Percentiles rank a stretch among this genome's conserved stretches.
These are phyloP conservation scores for Eublepharis macularius DNA, from an alignment of 2,113 vertebrate genomes.

Conservation along the genomic window DNA sequence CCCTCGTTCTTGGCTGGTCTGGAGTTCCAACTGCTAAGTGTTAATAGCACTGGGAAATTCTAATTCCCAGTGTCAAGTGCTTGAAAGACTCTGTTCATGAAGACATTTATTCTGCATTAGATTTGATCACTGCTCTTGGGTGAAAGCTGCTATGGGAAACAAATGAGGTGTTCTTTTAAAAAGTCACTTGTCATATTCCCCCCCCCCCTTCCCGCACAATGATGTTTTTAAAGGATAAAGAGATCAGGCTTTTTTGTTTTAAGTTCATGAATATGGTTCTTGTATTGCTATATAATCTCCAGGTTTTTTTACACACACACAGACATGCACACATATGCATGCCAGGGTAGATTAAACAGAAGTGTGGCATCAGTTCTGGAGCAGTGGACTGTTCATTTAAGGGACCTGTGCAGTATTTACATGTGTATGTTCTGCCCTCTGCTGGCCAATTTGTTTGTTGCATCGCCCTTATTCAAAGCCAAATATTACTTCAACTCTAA, in stretches of 20 bases:
- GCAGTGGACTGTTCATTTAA: slow-evolving; percentile 11
- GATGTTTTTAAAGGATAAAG: neutral
- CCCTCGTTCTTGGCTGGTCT: slow-evolving; percentile 77
- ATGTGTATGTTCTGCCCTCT: slow-evolving; percentile 73
- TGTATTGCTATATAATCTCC: neutral
- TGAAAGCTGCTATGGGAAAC: slow-evolving; percentile 70
- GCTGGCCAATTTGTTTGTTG: slow-evolving; percentile 59
- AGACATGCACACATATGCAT: no score
- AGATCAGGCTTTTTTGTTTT: neutral
- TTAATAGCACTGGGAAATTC: slow-evolving; percentile 80
- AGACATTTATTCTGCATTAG: slow-evolving; percentile 75
- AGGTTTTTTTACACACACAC: slow-evolving; percentile 45
- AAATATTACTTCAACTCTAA: slow-evolving; percentile 54
- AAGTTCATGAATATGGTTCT: neutral
- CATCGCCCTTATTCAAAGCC: slow-evolving; percentile 15
- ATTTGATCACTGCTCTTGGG: slow-evolving; percentile 73
- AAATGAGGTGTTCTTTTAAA: slow-evolving; percentile 46
- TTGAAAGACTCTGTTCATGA: slow-evolving; percentile 73
- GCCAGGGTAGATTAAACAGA: slow-evolving; percentile 13
- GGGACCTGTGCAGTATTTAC: slow-evolving; percentile 41
- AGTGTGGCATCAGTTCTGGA: slow-evolving; percentile 36
- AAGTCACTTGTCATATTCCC: neutral
- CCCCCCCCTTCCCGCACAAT: neutral
- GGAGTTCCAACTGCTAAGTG: slow-evolving; percentile 77
- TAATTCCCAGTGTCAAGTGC: slow-evolving; percentile 79